Percentiles rank a stretch among this genome's conserved stretches.
phyloP scores from a whole-genome alignment of 2,113 vertebrate genomes.

The Picathartes gymnocephalus region DNA sequence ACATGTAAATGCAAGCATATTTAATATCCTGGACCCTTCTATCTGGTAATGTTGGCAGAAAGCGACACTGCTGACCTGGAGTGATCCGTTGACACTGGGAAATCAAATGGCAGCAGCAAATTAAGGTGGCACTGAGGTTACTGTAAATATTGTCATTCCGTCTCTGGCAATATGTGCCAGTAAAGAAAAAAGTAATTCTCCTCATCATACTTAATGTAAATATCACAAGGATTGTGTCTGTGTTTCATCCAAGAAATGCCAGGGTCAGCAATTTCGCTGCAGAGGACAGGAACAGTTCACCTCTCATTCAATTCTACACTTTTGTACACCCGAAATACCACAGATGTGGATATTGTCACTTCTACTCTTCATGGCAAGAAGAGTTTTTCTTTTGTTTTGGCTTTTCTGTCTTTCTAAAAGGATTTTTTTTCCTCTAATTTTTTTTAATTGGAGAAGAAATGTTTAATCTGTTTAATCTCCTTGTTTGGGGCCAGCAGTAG shows the following conservation, averaged over 20 bases:
- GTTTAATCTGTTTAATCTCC: neutral
- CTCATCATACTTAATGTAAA: neutral
- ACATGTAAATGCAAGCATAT: neutral
- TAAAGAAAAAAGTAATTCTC: neutral
- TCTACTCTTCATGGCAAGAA: neutral
- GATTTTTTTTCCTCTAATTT: neutral
- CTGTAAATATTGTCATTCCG: neutral
- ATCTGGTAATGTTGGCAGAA: neutral
- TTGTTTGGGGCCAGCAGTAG: neutral
- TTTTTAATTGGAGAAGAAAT: neutral
- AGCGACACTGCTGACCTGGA: neutral
- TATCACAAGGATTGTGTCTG: neutral
- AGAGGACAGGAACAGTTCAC: neutral
- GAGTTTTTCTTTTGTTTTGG: neutral
- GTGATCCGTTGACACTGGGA: neutral
- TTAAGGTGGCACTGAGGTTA: neutral
- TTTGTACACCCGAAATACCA: neutral
- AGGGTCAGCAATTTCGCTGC: neutral
- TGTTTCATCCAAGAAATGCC: neutral
- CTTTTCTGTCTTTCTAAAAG: neutral
- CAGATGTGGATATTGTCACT: neutral
- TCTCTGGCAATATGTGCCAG: neutral
- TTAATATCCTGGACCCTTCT: neutral
- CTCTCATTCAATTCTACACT: neutral
- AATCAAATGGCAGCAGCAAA: neutral